A percentile compares a stretch with the other conserved stretches of the same genome.
These are phyloP conservation scores for Stomatorhinus ivindoensis DNA, from an alignment of 2,113 vertebrate species.

Conservation along the genomic window DNA sequence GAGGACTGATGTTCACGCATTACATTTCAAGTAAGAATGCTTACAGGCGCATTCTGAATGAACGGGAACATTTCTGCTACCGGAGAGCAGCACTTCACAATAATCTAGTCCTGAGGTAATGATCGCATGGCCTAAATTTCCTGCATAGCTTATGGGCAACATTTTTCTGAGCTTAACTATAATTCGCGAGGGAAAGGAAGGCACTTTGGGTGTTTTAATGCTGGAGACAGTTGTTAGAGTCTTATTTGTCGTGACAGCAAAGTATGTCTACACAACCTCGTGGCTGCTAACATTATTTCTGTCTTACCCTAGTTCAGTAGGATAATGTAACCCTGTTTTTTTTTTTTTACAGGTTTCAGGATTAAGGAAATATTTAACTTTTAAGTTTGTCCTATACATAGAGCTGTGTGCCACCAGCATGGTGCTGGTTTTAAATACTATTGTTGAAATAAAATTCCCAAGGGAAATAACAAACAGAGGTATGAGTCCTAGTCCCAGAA, in stretches of 20 bases:
- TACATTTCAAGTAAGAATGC: not conserved
- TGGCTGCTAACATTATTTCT: not conserved
- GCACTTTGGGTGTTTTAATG: not conserved
- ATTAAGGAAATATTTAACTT: not conserved
- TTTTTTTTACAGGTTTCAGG: not conserved
- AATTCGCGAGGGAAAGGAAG: not conserved
- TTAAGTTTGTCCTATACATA: not conserved
- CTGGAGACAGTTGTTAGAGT: not conserved
- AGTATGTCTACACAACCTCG: not conserved
- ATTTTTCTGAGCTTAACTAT: not conserved
- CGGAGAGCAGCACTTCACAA: not conserved
- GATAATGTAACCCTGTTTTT: not conserved
- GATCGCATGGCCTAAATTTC: not conserved
- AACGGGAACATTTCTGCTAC: not conserved
- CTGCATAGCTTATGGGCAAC: not conserved
- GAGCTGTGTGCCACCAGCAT: not conserved
- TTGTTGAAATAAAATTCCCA: not conserved
- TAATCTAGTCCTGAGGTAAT: not conserved
- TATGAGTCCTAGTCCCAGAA: not conserved
- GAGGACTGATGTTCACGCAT: not conserved
- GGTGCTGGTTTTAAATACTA: not conserved
- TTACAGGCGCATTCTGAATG: not conserved
- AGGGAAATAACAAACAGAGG: not conserved
- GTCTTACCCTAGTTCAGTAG: not conserved
- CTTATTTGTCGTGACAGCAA: not conserved